Base-by-base conservation (phyloP, 1,140 invertebrate genomes). In the Drosophila rufa region DNA sequence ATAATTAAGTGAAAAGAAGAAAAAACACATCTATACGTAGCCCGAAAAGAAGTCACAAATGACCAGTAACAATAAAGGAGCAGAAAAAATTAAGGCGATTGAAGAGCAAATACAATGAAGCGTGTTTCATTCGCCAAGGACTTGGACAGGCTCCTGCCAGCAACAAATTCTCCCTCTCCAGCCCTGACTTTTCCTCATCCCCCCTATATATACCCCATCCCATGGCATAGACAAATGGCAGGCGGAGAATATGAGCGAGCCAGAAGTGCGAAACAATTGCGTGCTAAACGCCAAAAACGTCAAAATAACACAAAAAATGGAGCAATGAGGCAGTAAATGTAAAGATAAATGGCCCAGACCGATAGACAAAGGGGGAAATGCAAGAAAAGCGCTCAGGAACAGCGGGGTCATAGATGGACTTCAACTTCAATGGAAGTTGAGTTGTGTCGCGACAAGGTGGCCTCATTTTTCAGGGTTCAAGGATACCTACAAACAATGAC, bases 191-290 rank as follows among this genome's bases (percentile, higher is more conserved):
- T 60, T 38, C 7, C 22, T 7, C 43, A n/a, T 27, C 15, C 9
- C 30, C 33, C 14, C 17, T 2, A 15, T n/a, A 33, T 30, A 64
- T 47, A 48, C 33, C 43, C 36, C 33, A 67, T 45, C 17, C 19
- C 53, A 15, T 59, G 59, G 50, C 80, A 78, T 51, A 65, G 61
- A 68, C 80, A 67, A 80, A 69, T 75, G 65, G 51, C 40, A 58
- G 61, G 56, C 75, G 65, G 55, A 73, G 71, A 56, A 84, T 80
- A 73, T 79, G 62, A 84, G 58, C 75, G 65, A 46, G 55, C 71
- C 75, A 83, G 82, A 82, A 89, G 78, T 85, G 85, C 81, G 75
- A 90, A 89, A 91, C 85, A 89, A 89, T 89, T 89, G 85, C 85
- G 85, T 89, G 85, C 81, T 90, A 79, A 90, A 85, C 84, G 78